Percentiles rank a stretch among this genome's conserved stretches.
These are phyloP conservation scores for Oryzias dopingdopingensis DNA, from an alignment of 2,797 vertebrate genomes.

Conservation along the genomic window DNA sequence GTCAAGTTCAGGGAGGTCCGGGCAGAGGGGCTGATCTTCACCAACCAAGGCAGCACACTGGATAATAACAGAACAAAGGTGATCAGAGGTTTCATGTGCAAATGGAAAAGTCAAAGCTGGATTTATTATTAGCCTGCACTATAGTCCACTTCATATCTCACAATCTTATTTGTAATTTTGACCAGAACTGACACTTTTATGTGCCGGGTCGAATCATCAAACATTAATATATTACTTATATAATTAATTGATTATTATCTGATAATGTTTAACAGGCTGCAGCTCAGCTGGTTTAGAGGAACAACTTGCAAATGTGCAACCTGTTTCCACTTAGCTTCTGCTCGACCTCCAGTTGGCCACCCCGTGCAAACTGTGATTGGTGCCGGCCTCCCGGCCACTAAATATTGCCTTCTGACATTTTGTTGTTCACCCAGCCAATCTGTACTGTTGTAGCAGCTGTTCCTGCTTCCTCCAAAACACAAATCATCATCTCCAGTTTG, in stretches of 20 bases:
- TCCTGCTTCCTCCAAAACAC: conserved; percentile 42
- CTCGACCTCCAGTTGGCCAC: conserved; percentile 20
- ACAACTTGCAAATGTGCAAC: conserved; percentile 19
- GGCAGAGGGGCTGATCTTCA: conserved; percentile 98
- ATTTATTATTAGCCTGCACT: too few relatives aligned
- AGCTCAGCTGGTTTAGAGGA: conserved; percentile 9
- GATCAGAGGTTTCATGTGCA: conserved; percentile 8
- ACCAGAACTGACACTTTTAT: neutral
- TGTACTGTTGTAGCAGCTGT: conserved; percentile 68
- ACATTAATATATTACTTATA: conserved; percentile 12
- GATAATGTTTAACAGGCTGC: conserved; percentile 9
- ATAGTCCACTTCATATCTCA: too few relatives aligned
- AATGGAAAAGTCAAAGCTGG: too few relatives aligned
- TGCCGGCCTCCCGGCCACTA: conserved; percentile 67
- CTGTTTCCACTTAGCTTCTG: conserved; percentile 22
- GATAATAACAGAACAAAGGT: conserved; percentile 39
- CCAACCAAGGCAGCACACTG: conserved; percentile 99
- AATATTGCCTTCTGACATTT: conserved; percentile 80
- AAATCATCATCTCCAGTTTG: conserved; percentile 52
- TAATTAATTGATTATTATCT: conserved; percentile 21
- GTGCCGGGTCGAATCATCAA: neutral
- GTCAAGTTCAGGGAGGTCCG: conserved; percentile 98
- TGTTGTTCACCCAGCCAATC: conserved; percentile 70
- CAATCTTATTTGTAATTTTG: neutral
- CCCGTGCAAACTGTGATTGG: conserved; percentile 21